Evolutionary conservation across 2,888 invertebrate genomes (phyloP), one percentile per base, ranked within the genome.

Genomic region (Enchytraeus crypticus): DNA sequence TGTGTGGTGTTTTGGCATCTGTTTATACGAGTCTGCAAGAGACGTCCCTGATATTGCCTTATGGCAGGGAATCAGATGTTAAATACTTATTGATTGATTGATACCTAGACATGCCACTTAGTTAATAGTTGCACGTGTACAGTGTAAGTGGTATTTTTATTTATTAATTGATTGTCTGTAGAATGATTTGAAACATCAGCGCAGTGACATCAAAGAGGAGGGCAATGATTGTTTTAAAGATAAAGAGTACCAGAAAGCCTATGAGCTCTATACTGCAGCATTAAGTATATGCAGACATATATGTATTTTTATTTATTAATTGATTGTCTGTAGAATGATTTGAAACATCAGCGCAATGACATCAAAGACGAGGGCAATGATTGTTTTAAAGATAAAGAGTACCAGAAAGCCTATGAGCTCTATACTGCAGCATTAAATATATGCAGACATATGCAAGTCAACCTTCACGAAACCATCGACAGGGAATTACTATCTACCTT

Each of bases 171-270:
- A 3, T 5, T 46, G 27, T 45, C 46, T 51, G 53, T 27, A 51
- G 53, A 27, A 27, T 27, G 23, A 32, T 21, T 51, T 51, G 53
- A 33, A 51, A 51, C 30, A 51, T 21, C 21, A 32, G 32, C 53
- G 30, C 5, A 21, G 3, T 8, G 53, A 51, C 33, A 38, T 54
- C 21, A 54, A 54, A 32, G 54, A 54, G 5, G 54, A 54, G 60
- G 74, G 74, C 3, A 74, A 74, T 64, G 63, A 64, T 5, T 62
- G 72, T 34, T 74, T 74, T 57, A 71, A 72, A 49, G 72, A 73
- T 34, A 61, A 65, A 27, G 65, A 70, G 18, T 73, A 64, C 63
- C 66, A 69, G 14, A 64, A 27, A 11, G 62, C 62, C 26, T 49
- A 51, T 23, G 62, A 62, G 47, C 33, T 59, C 11, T 62, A 62